phyloP scores from a whole-genome alignment of 1,140 invertebrate genomes.

The Tetramorium simillimum region DNA sequence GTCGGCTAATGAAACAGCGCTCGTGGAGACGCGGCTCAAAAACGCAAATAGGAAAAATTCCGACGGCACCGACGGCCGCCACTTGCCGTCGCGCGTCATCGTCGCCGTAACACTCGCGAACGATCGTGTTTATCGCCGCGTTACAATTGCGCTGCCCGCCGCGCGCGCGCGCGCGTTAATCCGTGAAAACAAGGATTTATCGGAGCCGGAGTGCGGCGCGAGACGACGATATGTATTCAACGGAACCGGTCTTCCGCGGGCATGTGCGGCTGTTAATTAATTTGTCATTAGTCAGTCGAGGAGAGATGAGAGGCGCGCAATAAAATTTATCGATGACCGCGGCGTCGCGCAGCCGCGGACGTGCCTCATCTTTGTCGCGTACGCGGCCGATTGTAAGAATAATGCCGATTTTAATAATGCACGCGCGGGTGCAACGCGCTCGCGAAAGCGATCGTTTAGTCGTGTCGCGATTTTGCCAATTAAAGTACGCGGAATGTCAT shows the following conservation, averaged over 20 bases:
- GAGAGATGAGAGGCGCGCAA: slow-evolving; percentile 64
- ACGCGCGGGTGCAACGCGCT: background rate
- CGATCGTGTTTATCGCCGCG: slow-evolving; percentile 35
- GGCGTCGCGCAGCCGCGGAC: slow-evolving; percentile 12
- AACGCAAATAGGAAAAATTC: slow-evolving; percentile 41
- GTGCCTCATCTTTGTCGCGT: slow-evolving; percentile 50
- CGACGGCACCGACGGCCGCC: background rate
- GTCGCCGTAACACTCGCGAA: background rate
- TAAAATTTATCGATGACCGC: slow-evolving; percentile 70
- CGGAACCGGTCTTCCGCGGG: slow-evolving; percentile 74
- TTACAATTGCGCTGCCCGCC: slow-evolving; percentile 59
- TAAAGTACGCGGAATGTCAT: background rate
- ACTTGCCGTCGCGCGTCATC: background rate
- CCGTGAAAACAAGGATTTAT: slow-evolving; percentile 70
- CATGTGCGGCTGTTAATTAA: slow-evolving; percentile 75
- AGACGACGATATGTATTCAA: slow-evolving; percentile 49
- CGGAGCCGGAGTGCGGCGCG: slow-evolving; percentile 27
- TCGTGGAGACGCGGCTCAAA: slow-evolving; percentile 18
- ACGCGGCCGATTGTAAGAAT: background rate
- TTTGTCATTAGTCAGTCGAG: slow-evolving; percentile 76
- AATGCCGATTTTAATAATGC: slow-evolving; percentile 10
- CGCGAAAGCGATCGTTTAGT: background rate
- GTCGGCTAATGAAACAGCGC: slow-evolving; percentile 31
- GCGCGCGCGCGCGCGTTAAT: slow-evolving; percentile 3
- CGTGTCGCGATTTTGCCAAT: background rate